phyloP scores from a whole-genome alignment of 2,113 vertebrate species.

The Otis tarda region DNA sequence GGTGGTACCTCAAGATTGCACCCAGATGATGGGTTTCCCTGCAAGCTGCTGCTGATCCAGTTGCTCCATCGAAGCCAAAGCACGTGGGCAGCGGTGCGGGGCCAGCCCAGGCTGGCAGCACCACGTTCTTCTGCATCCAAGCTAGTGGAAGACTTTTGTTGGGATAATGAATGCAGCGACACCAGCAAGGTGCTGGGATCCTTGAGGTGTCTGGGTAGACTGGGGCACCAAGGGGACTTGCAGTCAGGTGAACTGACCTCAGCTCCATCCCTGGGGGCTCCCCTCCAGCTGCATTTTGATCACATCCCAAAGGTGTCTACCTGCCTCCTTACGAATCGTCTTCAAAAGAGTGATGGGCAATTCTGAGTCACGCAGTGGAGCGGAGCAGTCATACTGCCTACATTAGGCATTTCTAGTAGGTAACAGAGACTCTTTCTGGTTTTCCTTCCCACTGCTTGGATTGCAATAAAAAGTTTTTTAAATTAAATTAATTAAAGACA shows the following conservation, averaged over 20 bases:
- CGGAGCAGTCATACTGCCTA: fast-evolving
- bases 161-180: background rate
- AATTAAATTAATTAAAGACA: background rate
- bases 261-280: background rate
- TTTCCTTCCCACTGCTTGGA: background rate
- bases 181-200: background rate
- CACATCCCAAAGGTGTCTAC: background rate
- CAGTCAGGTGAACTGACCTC: background rate
- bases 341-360: background rate
- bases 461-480: background rate
- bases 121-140: background rate
- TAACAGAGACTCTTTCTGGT: background rate
- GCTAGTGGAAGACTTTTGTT: background rate
- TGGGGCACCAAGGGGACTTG: background rate
- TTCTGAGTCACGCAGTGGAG: fast-evolving
- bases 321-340: background rate
- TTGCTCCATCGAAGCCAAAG: background rate
- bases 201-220: background rate
- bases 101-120: background rate
- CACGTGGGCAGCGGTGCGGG: background rate
- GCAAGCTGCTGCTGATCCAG: background rate
- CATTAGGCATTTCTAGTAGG: background rate
- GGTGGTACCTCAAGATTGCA: background rate
- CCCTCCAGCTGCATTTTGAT: background rate
- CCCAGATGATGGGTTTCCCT: background rate